Percentiles rank a stretch among this genome's conserved stretches.
Conservation (phyloP, 2,113 vertebrate genomes). For the Chaetodon auriga region DNA sequence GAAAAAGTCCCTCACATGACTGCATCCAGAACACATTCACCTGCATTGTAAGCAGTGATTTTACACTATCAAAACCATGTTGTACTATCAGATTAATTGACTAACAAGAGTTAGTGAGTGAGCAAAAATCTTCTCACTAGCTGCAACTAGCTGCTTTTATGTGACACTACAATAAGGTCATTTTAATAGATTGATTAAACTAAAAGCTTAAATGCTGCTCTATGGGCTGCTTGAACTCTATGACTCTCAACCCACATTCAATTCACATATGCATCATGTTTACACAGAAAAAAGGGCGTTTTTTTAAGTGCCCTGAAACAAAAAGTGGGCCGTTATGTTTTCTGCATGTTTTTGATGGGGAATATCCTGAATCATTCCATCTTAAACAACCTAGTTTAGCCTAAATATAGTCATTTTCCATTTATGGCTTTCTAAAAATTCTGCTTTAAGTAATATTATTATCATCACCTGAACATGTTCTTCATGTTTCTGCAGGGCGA, state of each 20-base stretch:
- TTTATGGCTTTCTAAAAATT: not conserved
- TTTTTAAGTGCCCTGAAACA: not conserved
- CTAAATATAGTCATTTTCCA: not conserved
- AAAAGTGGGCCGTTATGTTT: not conserved
- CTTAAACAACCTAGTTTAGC: not conserved
- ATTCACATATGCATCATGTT: not conserved
- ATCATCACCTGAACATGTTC: not conserved
- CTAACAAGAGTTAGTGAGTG: no score
- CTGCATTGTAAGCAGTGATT: not conserved
- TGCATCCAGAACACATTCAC: not conserved
- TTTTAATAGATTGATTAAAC: not conserved
- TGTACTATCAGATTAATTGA: not conserved
- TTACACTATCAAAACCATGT: not conserved
- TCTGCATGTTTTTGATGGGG: no score
- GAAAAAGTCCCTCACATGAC: constrained; percentile 1
- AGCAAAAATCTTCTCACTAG: no score
- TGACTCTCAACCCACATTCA: not conserved
- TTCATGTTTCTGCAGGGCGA: constrained; percentile 86
- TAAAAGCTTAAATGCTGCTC: not conserved
- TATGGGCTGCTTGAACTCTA: not conserved
- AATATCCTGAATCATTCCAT: not conserved
- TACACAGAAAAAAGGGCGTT: not conserved
- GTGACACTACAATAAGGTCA: not conserved
- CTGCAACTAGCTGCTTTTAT: not conserved
- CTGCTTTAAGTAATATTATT: not conserved